Conservation (phyloP, 2,888 invertebrate genomes). For the Desoria tigrina region DNA sequence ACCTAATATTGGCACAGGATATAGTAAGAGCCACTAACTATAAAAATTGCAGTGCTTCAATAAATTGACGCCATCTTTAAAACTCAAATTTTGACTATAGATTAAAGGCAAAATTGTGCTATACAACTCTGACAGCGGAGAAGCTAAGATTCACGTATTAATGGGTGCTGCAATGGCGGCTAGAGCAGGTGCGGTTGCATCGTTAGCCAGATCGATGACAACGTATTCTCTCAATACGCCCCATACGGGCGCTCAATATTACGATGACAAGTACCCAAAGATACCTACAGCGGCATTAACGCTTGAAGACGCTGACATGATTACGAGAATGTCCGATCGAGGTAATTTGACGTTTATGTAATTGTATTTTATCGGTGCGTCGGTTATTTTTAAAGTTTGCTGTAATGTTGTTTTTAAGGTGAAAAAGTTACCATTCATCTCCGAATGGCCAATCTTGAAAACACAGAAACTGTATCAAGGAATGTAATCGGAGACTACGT, state of each 20-base stretch:
- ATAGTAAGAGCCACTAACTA: too few species aligned
- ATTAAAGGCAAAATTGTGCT: too few species aligned
- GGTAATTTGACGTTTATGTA: conserved; percentile 6
- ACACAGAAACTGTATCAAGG: conserved; percentile 55
- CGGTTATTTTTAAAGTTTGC: too few species aligned
- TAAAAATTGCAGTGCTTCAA: too few species aligned
- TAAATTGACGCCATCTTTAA: too few species aligned
- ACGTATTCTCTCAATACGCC: conserved; percentile 58
- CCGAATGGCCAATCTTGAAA: conserved; percentile 15
- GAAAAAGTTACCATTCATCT: conserved; percentile 14
- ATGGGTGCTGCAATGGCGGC: conserved; percentile 55
- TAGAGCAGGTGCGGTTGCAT: conserved; percentile 57
- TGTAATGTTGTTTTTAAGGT: too few species aligned
- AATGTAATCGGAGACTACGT: conserved; percentile 72
- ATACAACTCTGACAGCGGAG: too few species aligned
- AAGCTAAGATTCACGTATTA: too few species aligned
- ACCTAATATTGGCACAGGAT: too few species aligned
- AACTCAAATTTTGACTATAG: too few species aligned
- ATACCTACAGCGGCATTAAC: conserved; percentile 76
- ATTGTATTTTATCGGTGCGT: background rate
- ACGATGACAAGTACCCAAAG: conserved; percentile 60
- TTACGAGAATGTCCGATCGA: conserved; percentile 62
- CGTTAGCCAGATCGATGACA: conserved; percentile 57
- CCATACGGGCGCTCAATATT: conserved; percentile 57
- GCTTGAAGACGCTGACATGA: conserved; percentile 73